Conservation (phyloP, 1,140 invertebrate species). For the Ostrea edulis region DNA sequence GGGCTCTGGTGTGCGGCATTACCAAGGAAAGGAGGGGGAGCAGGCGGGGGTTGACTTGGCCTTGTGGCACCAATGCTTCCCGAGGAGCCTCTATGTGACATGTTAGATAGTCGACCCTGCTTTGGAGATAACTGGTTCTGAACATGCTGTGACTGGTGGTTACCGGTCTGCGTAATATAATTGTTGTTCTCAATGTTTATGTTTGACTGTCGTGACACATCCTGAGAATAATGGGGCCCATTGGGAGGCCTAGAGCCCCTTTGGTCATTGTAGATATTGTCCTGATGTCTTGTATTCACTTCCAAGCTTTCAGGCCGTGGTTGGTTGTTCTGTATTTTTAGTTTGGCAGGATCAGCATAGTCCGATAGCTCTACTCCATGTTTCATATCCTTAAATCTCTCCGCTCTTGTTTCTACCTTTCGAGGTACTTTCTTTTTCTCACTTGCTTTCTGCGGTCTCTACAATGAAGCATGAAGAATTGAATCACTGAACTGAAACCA, state of each 20-base stretch:
- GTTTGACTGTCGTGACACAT: background rate
- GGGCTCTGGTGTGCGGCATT: conserved; percentile 69
- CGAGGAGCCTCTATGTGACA: conserved; percentile 27
- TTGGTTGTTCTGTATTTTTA: background rate
- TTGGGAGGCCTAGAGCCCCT: conserved; percentile 43
- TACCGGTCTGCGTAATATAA: background rate
- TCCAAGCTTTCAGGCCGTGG: background rate
- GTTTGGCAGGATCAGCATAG: conserved; percentile 50
- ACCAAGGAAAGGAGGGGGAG: conserved; percentile 83
- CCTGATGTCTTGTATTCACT: background rate
- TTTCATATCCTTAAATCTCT: conserved; percentile 66
- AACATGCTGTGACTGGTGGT: background rate
- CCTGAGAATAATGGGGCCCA: conserved; percentile 48
- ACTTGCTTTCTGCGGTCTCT: conserved; percentile 62
- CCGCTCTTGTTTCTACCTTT: conserved; percentile 63
- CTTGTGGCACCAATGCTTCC: conserved; percentile 65
- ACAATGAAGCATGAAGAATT: conserved; percentile 34
- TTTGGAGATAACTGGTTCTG: conserved; percentile 30
- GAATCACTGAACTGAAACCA: background rate
- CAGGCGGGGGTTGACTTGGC: conserved; percentile 77
- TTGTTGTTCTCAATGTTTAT: background rate
- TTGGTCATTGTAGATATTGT: background rate
- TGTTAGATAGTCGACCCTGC: background rate
- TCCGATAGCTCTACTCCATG: conserved; percentile 67
- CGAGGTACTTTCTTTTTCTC: conserved; percentile 53